phyloP scores from a whole-genome alignment of 2,113 vertebrate genomes.

The Malurus cyaneus region DNA sequence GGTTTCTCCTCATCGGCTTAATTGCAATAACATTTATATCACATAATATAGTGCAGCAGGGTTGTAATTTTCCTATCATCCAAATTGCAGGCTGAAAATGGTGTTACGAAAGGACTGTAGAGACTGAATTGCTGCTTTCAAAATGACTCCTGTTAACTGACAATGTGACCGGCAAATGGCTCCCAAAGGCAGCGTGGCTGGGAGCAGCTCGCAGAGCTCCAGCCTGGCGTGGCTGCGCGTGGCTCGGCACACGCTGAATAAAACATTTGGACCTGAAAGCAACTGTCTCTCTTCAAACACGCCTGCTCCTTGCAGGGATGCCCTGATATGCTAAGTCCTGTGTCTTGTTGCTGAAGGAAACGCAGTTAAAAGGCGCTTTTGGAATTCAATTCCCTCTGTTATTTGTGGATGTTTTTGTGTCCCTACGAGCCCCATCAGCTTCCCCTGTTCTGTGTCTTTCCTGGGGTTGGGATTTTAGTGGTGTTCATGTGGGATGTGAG shows the following conservation, averaged over 20 bases:
- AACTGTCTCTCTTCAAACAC: neutral
- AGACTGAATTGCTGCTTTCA: constrained; percentile 80
- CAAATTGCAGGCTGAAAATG: constrained; percentile 84
- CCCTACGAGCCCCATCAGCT: fast-evolving
- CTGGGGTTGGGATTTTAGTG: neutral
- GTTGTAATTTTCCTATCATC: constrained; percentile 86
- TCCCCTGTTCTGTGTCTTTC: neutral
- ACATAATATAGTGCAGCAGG: constrained; percentile 74
- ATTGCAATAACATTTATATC: constrained; percentile 83
- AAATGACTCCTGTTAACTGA: constrained; percentile 71
- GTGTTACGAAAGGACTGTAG: constrained; percentile 71
- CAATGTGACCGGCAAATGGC: constrained; percentile 69
- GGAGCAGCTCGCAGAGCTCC: neutral
- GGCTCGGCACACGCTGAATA: neutral
- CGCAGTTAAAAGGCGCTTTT: fast-evolving
- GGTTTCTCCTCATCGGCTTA: constrained; percentile 71
- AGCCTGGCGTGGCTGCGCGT: neutral
- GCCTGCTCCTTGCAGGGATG: neutral
- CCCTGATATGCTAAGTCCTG: fast-evolving
- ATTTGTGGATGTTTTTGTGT: neutral
- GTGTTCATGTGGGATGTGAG: fast-evolving
- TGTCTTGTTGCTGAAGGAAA: neutral
- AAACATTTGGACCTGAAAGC: constrained; percentile 9
- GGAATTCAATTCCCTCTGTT: neutral
- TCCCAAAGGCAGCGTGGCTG: constrained; percentile 35